These are phyloP conservation scores for Ammodytes dubius DNA, from an alignment of 2,113 vertebrate species.

Conservation along the genomic window DNA sequence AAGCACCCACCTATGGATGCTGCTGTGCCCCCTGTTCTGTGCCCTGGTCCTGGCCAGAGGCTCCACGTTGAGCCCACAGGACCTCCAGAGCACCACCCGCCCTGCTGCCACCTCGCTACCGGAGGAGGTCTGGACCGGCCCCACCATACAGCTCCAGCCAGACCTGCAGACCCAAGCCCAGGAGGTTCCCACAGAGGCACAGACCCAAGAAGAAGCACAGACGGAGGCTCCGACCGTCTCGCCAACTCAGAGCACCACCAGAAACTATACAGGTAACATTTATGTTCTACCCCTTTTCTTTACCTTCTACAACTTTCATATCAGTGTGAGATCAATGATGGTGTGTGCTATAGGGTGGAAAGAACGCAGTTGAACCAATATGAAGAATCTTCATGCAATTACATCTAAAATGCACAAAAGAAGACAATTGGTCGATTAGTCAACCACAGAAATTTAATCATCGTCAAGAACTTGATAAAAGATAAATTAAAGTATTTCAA, in stretches of 20 bases:
- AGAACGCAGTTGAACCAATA: not conserved
- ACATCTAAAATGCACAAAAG: not conserved
- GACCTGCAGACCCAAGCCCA: slow-evolving; percentile 72
- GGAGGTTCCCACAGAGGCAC: slow-evolving; percentile 1
- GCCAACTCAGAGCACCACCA: slow-evolving; percentile 58
- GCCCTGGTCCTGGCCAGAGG: slow-evolving; percentile 38
- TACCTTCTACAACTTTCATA: not conserved
- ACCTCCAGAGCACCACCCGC: slow-evolving; percentile 1
- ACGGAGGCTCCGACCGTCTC: slow-evolving; percentile 14
- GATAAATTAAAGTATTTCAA: not conserved
- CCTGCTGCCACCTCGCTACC: not conserved
- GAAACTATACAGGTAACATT: slow-evolving; percentile 80
- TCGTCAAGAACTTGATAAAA: not conserved
- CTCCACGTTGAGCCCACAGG: slow-evolving; percentile 50
- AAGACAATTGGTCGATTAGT: not conserved
- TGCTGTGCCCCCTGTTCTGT: slow-evolving; percentile 59
- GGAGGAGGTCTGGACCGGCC: slow-evolving; percentile 50
- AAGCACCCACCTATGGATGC: slow-evolving; percentile 41
- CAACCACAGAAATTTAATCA: not conserved
- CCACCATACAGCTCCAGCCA: slow-evolving; percentile 57
- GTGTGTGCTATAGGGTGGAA: not conserved
- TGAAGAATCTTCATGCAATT: not conserved
- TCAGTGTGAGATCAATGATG: not conserved
- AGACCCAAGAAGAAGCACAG: slow-evolving; percentile 23
- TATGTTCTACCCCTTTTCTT: not conserved